Evolutionary conservation across 2,888 invertebrate genomes (phyloP).

Genomic region (Drosophila nr. perissopoda): DNA sequence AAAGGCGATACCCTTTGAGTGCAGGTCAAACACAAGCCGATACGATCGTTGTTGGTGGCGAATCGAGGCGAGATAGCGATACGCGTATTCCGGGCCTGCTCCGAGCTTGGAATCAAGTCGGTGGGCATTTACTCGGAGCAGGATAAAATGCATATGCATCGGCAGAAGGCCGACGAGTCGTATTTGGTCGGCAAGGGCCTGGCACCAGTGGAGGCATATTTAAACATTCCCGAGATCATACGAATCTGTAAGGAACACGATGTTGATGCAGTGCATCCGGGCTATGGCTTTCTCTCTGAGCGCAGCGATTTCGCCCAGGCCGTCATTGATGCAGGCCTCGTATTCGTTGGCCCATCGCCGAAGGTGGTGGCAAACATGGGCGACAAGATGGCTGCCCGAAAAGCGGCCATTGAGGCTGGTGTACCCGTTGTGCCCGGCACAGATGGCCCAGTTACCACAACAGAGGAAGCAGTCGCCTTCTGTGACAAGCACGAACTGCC

Average conservation of each 20-base stretch:
- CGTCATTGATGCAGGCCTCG: constrained; percentile 94
- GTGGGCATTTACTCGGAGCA: constrained; percentile 99
- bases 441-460: constrained; percentile 94
- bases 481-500: constrained; percentile 97
- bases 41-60: constrained; percentile 97
- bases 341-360: constrained; percentile 98
- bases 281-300: constrained; percentile 85
- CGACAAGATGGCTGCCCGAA: constrained; percentile 98
- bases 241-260: constrained; percentile 96
- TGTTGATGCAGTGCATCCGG: constrained; percentile 89
- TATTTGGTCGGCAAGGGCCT: constrained; percentile 98
- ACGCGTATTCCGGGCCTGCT: constrained; percentile 98
- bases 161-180: constrained; percentile 99
- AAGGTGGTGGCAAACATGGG: constrained; percentile 98
- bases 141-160: constrained; percentile 98
- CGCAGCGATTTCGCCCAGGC: constrained; percentile 97
- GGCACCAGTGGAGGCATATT: constrained; percentile 98
- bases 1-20: background rate
- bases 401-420: constrained; percentile 96
- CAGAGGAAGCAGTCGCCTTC: constrained; percentile 95
- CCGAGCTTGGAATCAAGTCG: constrained; percentile 98
- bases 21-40: constrained; percentile 88
- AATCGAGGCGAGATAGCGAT: constrained; percentile 99
- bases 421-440: constrained; percentile 98
- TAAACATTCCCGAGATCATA: constrained; percentile 98